A percentile compares a stretch with the other conserved stretches of the same genome.
Evolutionary conservation across 1,140 invertebrate species (phyloP).

Genomic region (Pentalonia nigronervosa): DNA sequence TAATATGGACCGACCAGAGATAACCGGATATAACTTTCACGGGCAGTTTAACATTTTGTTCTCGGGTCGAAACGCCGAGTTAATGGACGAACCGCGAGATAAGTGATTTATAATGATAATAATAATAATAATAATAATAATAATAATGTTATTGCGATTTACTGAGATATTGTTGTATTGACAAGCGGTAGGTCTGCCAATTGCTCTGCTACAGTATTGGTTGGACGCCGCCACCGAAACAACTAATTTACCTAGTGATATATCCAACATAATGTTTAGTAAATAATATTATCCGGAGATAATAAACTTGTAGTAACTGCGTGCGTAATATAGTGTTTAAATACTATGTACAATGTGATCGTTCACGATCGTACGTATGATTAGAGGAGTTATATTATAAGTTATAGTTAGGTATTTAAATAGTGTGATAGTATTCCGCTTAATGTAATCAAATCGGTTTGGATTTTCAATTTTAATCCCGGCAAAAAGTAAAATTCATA

Average conservation of each 20-base stretch:
- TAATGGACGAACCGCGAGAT: slow-evolving; percentile 16
- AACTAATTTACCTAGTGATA: neutral
- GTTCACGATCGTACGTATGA: neutral
- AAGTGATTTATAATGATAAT: slow-evolving; percentile 29
- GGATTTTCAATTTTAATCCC: neutral
- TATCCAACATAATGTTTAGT: neutral
- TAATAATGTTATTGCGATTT: neutral
- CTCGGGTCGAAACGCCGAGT: slow-evolving; percentile 14
- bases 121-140: neutral
- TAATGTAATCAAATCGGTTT: neutral
- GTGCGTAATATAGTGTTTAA: neutral
- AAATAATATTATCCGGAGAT: neutral
- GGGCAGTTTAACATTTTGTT: slow-evolving; percentile 47
- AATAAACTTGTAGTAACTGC: neutral
- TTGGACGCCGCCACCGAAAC: neutral
- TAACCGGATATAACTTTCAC: slow-evolving; percentile 34
- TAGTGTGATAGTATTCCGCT: neutral
- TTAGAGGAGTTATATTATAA: neutral
- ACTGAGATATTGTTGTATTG: neutral
- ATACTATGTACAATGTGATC: neutral
- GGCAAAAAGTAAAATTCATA: neutral
- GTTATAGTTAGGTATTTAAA: neutral
- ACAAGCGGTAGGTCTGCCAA: neutral
- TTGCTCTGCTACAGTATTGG: neutral
- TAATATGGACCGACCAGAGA: slow-evolving; percentile 9